Evolutionary conservation across 2,888 invertebrate species (phyloP), one percentile per base, ranked within the genome.

Genomic region (Mongoloraphidia duomilia): DNA sequence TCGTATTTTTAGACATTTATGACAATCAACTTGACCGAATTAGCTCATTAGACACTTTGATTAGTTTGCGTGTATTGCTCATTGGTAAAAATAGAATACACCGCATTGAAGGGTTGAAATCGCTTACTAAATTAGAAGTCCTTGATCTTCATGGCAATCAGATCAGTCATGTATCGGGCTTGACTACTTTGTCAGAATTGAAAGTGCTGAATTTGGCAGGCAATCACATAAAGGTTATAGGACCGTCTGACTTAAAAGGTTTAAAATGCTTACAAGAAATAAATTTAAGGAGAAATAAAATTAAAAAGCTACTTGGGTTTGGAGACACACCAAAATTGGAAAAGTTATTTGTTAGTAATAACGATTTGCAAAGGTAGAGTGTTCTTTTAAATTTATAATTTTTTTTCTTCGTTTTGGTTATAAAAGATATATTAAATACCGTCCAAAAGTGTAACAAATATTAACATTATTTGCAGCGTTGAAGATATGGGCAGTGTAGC

Each of bases 171-270:
- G 78, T 89, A 14, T 74, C 73, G 33, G 87, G 87, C 44, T 69
- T 91, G 55, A 72, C 75, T 36, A 74, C 71, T 59, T 75, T 91
- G 53, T 72, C 71, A 46, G 84, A 89, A 58, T 69, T 95, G 46
- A 88, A 93, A 68, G 92, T 94, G 11, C 74, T 95, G 44, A 95
- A 95, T 70, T 74, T 94, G 59, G 93, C 94, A 44, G 93, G 93
- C 26, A 95, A 95, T 70, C 85, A 86, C 64, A 82, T 95, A 48
- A 77, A 82, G 56, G 76, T 74, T 56, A 80, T 94, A 48, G 83
- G 84, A 42, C 75, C 74, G 52, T 76, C 80, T 50, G 90, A 92
- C 62, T 77, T 94, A 49, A 75, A 77, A 54, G 92, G 91, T 0
- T 69, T 95, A 52, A 69, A 74, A 33, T 80, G 84, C 3, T 67